Base-by-base conservation (phyloP, 2,113 vertebrate genomes). In the Microtus ochrogaster region DNA sequence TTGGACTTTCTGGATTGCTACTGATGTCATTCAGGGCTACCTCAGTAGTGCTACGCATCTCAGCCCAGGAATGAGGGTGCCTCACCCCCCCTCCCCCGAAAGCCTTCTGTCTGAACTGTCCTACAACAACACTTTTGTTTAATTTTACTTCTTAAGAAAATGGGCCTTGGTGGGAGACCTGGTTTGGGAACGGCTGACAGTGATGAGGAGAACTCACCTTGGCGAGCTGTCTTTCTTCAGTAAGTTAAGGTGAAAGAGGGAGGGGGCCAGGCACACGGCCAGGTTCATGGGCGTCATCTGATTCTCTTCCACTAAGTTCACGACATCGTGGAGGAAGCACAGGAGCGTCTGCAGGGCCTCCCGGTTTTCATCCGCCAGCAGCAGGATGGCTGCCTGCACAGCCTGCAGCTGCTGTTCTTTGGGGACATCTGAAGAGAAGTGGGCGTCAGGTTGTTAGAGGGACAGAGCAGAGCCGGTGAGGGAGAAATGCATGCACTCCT, bases 211-310 rank as follows among this genome's bases (percentile, higher is more conserved):
- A 89, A 94, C 95, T 36, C 96, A 99, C 99, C 99, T 99, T 2
- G 99, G 99, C 3, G 99, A 99, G 97, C 99, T 99, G 98, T 99
- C 99, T 97, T 99, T 99, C 98, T 99, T 99, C 94, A 99, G 96
- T 93, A 99, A 98, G 95, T 99, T 99, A 84, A 99, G 99, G 93
- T 99, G 99, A 98, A 99, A 99, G 26, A 99, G 99, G 2, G 99
- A 99, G 4, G 99, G 99, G 6, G 99, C 99, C 97, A 99, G 98
- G 81, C 99, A 99, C 96, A 99, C 99, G 0, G 99, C 99, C 2
- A 99, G 98, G 97, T 99, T 99, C 99, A 99, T 99, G 78, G 99
- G 99, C 0, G 99, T 99, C 99, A 99, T 99, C 98, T 99, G 99
- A 94, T 99, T 99, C 97, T 99, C 99, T 84, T 99, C 99, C 97